Evolutionary conservation across 2,113 vertebrate genomes (phyloP), one percentile per base, ranked within the genome.

Genomic region (Entelurus aequoreus): DNA sequence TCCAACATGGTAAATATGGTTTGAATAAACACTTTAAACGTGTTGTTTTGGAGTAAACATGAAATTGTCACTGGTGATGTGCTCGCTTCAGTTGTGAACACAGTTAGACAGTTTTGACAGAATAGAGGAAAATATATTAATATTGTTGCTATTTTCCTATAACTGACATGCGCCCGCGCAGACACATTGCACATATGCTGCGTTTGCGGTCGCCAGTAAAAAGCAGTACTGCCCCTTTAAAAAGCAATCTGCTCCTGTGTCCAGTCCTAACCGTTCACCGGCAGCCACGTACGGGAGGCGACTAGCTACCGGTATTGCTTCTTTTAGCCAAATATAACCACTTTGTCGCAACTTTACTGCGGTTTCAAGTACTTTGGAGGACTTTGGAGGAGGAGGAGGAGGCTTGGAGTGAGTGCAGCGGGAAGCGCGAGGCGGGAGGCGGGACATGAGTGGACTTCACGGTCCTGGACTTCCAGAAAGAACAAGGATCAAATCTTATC

Each of bases 141-240:
- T n/a, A n/a, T 44, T 38, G 54, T 56, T 16, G 15, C 6, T 40
- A 5, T 42, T 55, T n/a, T n/a, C 10, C 16, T 28, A 28, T 28
- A 28, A 28, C 28, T 56, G 16, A 11, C 0, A 42, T 9, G 54
- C 36, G 55, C 44, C 38, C 44, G 5, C 10, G 40, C 44, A 21
- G 5, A 21, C 37, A 16, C 37, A 16, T 11, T 42, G n/a, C 44
- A 46, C 10, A 46, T 12, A 46, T 57, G 40, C 40, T 19, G 55
- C 6, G 40, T 40, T 57, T 57, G 10, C 6, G 55, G 55, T 57
- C 55, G 7, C 10, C 10, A 21, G 42, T 57, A 6, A 57, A 54
- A 57, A 44, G 55, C 40, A 55, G 66, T 50, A 14, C 87, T 87
- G 84, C 57, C 48, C 75, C 87, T 90, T 90, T 90, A 90, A 88